A percentile compares a stretch with the other conserved stretches of the same genome.
Conservation (phyloP, 2,113 vertebrate species). For the Mormoops blainvillei region DNA sequence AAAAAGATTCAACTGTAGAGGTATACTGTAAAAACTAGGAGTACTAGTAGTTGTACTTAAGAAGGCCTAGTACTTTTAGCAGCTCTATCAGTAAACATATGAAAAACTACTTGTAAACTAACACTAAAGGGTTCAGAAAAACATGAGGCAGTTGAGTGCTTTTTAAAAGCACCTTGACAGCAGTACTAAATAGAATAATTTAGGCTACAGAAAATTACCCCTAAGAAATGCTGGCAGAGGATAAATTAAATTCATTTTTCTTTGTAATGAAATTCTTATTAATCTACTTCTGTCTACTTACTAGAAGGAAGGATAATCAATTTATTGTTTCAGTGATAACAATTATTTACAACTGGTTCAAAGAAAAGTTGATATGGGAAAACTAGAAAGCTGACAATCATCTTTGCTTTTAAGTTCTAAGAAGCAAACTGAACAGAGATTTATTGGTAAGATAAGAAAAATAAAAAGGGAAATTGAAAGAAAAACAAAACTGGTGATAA, state of each 20-base stretch:
- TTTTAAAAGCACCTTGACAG: slow-evolving; percentile 19
- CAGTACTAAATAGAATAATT: not conserved
- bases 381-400: slow-evolving; percentile 26
- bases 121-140: slow-evolving; percentile 52
- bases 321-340: slow-evolving; percentile 31
- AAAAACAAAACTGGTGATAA: not conserved
- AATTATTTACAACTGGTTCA: not conserved
- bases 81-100: slow-evolving; percentile 36
- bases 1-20: not conserved
- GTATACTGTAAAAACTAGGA: not conserved
- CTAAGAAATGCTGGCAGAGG: not conserved
- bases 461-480: not conserved
- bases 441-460: slow-evolving; percentile 4
- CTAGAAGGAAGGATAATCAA: slow-evolving; percentile 13
- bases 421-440: slow-evolving; percentile 52
- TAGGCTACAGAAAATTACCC: not conserved
- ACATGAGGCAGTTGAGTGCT: not conserved
- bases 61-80: slow-evolving; percentile 35
- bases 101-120: slow-evolving; percentile 51
- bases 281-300: slow-evolving; percentile 32
- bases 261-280: slow-evolving; percentile 52
- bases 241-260: slow-evolving; percentile 40
- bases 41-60: slow-evolving; percentile 20
- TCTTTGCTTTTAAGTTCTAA: slow-evolving; percentile 49
- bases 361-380: slow-evolving; percentile 39